A percentile compares a stretch with the other conserved stretches of the same genome.
These are phyloP conservation scores for Tetranychus cinnabarinus DNA, from an alignment of 1,140 invertebrate species.

Conservation along the genomic window DNA sequence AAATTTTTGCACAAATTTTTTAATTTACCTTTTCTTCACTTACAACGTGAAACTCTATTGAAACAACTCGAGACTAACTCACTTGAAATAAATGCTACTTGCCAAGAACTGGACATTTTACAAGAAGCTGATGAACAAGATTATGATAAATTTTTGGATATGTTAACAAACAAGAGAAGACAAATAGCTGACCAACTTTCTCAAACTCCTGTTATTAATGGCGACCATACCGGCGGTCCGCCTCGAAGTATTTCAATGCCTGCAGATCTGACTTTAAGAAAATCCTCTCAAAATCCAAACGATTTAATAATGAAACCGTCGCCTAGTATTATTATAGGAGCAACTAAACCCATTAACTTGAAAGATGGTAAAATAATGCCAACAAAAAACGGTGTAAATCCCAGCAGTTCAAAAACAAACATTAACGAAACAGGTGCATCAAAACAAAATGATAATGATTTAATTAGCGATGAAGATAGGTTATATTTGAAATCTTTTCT, in stretches of 20 bases:
- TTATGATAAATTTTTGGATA: constrained; percentile 57
- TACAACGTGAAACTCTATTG: constrained; percentile 65
- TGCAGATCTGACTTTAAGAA: background rate
- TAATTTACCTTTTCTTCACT: constrained; percentile 74
- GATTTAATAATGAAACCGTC: constrained; percentile 3
- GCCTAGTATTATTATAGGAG: constrained; percentile 11
- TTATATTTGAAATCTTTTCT: constrained; percentile 42
- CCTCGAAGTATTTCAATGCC: constrained; percentile 9
- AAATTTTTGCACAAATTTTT: constrained; percentile 87
- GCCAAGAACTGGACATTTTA: constrained; percentile 56
- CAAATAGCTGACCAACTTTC: constrained; percentile 35
- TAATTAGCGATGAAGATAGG: constrained; percentile 57
- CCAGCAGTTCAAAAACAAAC: background rate
- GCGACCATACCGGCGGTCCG: constrained; percentile 6
- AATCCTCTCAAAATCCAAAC: background rate
- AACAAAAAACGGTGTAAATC: background rate
- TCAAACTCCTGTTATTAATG: constrained; percentile 3
- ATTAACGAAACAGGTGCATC: background rate
- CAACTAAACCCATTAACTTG: constrained; percentile 5
- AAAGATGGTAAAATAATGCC: background rate
- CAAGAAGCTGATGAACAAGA: constrained; percentile 68
- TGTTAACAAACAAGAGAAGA: constrained; percentile 40
- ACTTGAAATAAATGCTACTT: constrained; percentile 50
- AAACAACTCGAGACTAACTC: constrained; percentile 68
- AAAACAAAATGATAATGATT: constrained; percentile 20